Evolutionary conservation across 2,888 invertebrate species (phyloP).

Genomic region (Lacanobia wlatinum): DNA sequence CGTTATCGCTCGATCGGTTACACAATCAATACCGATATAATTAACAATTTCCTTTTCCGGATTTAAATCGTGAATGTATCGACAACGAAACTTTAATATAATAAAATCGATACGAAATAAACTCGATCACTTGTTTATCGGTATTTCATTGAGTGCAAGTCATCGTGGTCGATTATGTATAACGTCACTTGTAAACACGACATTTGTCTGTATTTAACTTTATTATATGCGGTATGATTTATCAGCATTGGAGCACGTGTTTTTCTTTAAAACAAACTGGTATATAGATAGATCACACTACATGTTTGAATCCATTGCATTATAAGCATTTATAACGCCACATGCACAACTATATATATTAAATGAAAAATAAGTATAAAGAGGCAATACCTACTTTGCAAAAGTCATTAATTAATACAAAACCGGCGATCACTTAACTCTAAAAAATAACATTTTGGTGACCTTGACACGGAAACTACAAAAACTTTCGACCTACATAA

Average conservation of each 20-base stretch:
- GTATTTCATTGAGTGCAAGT: neutral
- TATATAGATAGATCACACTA: neutral
- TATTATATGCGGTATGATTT: neutral
- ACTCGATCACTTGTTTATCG: slow-evolving; percentile 16
- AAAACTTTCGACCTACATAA: slow-evolving; percentile 7
- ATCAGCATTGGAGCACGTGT: neutral
- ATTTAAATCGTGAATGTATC: slow-evolving; percentile 26
- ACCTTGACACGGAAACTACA: slow-evolving; percentile 40
- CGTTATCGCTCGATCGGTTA: slow-evolving; percentile 4
- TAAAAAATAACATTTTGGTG: neutral
- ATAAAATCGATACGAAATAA: neutral
- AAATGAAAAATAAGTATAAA: too few relatives aligned
- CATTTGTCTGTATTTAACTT: neutral
- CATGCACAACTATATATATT: too few relatives aligned
- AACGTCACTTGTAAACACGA: neutral
- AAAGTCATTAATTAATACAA: neutral
- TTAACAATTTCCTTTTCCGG: slow-evolving; percentile 34
- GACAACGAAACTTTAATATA: slow-evolving; percentile 16
- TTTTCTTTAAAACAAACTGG: neutral
- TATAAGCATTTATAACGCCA: too few relatives aligned
- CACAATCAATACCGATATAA: neutral
- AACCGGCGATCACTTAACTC: slow-evolving; percentile 4
- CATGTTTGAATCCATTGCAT: too few relatives aligned
- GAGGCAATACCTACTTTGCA: neutral
- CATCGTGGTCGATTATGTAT: slow-evolving; percentile 3